Percentiles rank a stretch among this genome's conserved stretches.
phyloP scores from a whole-genome alignment of 1,140 invertebrate genomes.

The Cotesia typhae region DNA sequence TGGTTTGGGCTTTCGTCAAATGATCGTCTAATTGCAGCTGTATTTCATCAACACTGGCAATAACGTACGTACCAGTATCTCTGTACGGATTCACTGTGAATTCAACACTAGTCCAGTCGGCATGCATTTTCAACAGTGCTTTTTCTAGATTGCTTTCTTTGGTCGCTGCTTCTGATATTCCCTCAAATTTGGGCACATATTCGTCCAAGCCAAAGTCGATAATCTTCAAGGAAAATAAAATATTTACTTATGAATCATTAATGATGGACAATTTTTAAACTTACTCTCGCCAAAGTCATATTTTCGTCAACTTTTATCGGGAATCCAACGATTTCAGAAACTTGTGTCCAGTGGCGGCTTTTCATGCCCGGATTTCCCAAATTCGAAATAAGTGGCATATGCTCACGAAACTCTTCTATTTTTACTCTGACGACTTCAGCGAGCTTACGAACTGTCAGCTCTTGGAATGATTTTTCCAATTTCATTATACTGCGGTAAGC shows the following conservation, averaged over 20 bases:
- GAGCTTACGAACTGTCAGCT: conserved; percentile 72
- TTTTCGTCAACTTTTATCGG: conserved; percentile 87
- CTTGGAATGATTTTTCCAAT: conserved; percentile 86
- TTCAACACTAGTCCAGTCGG: conserved; percentile 89
- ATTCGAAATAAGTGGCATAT: conserved; percentile 90
- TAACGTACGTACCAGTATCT: conserved; percentile 91
- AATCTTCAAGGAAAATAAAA: conserved; percentile 61
- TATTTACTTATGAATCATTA: background rate
- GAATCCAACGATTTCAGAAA: conserved; percentile 95
- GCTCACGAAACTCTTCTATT: conserved; percentile 90
- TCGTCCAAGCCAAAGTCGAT: conserved; percentile 92
- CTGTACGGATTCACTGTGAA: conserved; percentile 83
- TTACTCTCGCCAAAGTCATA: conserved; percentile 80
- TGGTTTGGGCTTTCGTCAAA: conserved; percentile 96
- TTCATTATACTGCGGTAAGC: conserved; percentile 86
- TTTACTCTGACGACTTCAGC: conserved; percentile 72
- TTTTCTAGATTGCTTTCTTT: conserved; percentile 95
- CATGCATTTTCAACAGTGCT: conserved; percentile 88
- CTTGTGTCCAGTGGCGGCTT: conserved; percentile 93
- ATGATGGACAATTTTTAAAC: background rate
- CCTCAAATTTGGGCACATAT: conserved; percentile 90
- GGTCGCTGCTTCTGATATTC: conserved; percentile 92
- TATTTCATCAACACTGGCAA: conserved; percentile 93
- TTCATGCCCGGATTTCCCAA: conserved; percentile 95
- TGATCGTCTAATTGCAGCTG: conserved; percentile 96